phyloP scores from a whole-genome alignment of 2,888 invertebrate species.

The Torymus tubicola region DNA sequence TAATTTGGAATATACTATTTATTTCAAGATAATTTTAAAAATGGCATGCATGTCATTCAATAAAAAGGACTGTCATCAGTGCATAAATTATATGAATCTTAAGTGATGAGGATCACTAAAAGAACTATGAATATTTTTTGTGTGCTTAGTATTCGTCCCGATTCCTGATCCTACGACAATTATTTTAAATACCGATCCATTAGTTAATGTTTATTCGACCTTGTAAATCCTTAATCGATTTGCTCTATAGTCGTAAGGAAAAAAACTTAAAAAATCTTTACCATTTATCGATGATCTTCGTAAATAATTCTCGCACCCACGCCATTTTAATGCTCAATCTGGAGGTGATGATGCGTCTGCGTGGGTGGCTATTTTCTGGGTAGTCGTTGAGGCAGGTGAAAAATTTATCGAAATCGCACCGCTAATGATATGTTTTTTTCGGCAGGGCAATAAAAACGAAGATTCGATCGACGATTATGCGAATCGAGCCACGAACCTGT shows the following conservation, averaged over 20 bases:
- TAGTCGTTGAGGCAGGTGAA: too few relatives aligned
- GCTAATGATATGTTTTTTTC: constrained; percentile 20
- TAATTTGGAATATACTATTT: too few relatives aligned
- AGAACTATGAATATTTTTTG: too few relatives aligned
- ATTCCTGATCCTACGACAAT: too few relatives aligned
- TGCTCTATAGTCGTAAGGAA: not conserved
- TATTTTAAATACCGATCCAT: too few relatives aligned
- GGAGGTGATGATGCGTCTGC: not conserved
- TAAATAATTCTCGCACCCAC: constrained; percentile 44
- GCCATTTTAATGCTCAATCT: not conserved
- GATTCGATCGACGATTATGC: constrained; percentile 16
- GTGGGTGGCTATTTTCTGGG: constrained; percentile 30
- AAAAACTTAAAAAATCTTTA: constrained; percentile 11
- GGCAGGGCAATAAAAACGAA: constrained; percentile 40
- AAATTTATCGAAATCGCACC: constrained; percentile 24
- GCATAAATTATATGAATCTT: too few relatives aligned
- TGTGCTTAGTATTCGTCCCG: too few relatives aligned
- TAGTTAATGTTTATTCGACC: not conserved
- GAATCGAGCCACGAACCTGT: not conserved
- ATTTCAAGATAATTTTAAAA: too few relatives aligned
- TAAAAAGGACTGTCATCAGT: too few relatives aligned
- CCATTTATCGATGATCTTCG: constrained; percentile 25
- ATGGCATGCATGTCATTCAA: too few relatives aligned
- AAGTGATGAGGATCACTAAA: too few relatives aligned
- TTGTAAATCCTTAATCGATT: constrained; percentile 7